These are phyloP conservation scores for Ditylenchus dipsaci DNA, from an alignment of 1,140 invertebrate genomes.

Conservation along the genomic window DNA sequence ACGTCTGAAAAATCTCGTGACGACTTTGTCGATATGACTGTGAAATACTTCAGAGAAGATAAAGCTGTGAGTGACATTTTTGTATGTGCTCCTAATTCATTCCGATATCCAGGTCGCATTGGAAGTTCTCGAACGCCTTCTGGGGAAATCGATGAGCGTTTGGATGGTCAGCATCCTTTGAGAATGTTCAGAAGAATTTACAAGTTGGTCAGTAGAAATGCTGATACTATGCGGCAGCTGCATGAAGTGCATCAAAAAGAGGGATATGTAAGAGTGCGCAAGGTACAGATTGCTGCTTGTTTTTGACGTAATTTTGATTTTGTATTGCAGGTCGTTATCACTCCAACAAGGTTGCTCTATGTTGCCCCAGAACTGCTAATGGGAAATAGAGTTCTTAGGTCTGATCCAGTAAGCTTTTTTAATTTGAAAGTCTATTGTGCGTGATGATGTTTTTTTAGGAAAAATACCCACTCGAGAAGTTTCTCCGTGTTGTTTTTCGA, in stretches of 20 bases:
- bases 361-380: constrained; percentile 38
- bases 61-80: constrained; percentile 15
- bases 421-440: too few species aligned
- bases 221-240: constrained; percentile 18
- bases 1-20: constrained; percentile 14
- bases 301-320: constrained; percentile 17
- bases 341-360: constrained; percentile 37
- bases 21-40: constrained; percentile 14
- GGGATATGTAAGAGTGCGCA: constrained; percentile 38
- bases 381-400: constrained; percentile 32
- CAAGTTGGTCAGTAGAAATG: constrained; percentile 6
- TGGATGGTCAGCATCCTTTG: constrained; percentile 20
- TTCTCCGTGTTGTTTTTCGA: constrained; percentile 38
- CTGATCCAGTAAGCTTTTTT: constrained; percentile 14
- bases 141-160: constrained; percentile 25
- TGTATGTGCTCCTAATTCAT: not conserved
- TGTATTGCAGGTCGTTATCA: constrained; percentile 39
- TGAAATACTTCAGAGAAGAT: constrained; percentile 12
- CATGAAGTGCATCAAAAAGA: constrained; percentile 24
- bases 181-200: constrained; percentile 29
- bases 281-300: constrained; percentile 10
- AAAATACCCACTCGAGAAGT: constrained; percentile 29
- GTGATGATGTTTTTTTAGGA: not conserved
- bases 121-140: constrained; percentile 30
- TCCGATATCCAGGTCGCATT: not conserved